These are phyloP conservation scores for Corythornis cristatus DNA, from an alignment of 2,113 vertebrate species.

Conservation along the genomic window DNA sequence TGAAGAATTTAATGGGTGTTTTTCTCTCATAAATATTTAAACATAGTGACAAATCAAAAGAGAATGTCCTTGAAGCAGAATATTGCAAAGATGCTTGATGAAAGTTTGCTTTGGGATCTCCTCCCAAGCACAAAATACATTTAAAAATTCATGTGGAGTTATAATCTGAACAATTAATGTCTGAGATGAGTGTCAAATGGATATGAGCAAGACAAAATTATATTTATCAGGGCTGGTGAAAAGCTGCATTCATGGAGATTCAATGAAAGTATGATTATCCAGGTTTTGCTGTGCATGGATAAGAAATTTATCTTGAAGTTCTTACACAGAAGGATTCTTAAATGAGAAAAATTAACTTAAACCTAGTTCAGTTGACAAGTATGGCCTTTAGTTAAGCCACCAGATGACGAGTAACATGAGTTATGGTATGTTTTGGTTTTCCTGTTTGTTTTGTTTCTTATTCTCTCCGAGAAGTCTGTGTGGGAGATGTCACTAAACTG, in stretches of 20 bases:
- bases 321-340: neutral
- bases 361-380: neutral
- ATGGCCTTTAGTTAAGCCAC: neutral
- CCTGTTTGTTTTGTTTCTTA: neutral
- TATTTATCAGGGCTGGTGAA: neutral
- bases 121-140: neutral
- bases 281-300: neutral
- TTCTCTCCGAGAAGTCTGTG: neutral
- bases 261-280: neutral
- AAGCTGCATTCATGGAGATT: neutral
- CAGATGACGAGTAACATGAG: neutral
- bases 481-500: neutral
- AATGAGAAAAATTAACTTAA: neutral
- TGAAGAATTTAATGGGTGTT: neutral
- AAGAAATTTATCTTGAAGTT: neutral
- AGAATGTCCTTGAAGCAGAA: neutral
- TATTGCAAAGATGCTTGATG: neutral
- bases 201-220: neutral
- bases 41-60: neutral
- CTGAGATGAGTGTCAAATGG: neutral
- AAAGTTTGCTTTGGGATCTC: neutral
- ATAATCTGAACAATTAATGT: neutral
- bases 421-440: neutral
- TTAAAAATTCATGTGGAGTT: neutral
- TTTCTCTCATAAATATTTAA: slow-evolving; percentile 1